A percentile compares a stretch with the other conserved stretches of the same genome.
These are phyloP conservation scores for Phengaris alcon DNA, from an alignment of 2,888 invertebrate species.

Conservation along the genomic window DNA sequence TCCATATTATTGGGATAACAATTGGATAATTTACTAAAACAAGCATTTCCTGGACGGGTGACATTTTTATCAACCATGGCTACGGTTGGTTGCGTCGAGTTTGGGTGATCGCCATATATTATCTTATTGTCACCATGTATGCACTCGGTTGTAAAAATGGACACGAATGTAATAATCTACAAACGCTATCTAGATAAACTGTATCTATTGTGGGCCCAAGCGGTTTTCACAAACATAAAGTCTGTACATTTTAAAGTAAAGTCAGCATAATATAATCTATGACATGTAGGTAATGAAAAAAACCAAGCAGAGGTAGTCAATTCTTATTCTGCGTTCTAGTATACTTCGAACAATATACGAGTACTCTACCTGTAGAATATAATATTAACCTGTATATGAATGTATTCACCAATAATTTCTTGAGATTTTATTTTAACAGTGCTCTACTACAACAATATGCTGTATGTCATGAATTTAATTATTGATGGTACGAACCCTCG, in stretches of 20 bases:
- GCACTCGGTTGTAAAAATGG: neutral
- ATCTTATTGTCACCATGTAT: conserved; percentile 17
- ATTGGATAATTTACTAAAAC: neutral
- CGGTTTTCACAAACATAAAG: neutral
- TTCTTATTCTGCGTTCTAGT: too few relatives aligned
- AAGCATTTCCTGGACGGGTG: conserved; percentile 7
- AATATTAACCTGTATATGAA: too few relatives aligned
- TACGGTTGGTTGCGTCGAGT: conserved; percentile 9
- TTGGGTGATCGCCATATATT: neutral
- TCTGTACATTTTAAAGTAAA: neutral
- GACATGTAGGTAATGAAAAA: too few relatives aligned
- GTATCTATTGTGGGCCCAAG: neutral
- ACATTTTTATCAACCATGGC: conserved; percentile 14
- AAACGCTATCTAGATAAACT: neutral
- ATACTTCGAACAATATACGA: too few relatives aligned
- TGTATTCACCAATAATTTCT: too few relatives aligned
- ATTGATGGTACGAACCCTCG: too few relatives aligned
- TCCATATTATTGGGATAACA: neutral
- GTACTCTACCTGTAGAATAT: too few relatives aligned
- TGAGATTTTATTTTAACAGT: too few relatives aligned
- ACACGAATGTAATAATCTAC: neutral
- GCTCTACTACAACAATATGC: too few relatives aligned
- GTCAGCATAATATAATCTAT: too few relatives aligned
- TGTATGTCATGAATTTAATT: too few relatives aligned
- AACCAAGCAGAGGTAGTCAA: too few relatives aligned